Percentiles rank a stretch among this genome's conserved stretches.
Conservation (phyloP, 2,113 vertebrate species). For the Phainopepla nitens region DNA sequence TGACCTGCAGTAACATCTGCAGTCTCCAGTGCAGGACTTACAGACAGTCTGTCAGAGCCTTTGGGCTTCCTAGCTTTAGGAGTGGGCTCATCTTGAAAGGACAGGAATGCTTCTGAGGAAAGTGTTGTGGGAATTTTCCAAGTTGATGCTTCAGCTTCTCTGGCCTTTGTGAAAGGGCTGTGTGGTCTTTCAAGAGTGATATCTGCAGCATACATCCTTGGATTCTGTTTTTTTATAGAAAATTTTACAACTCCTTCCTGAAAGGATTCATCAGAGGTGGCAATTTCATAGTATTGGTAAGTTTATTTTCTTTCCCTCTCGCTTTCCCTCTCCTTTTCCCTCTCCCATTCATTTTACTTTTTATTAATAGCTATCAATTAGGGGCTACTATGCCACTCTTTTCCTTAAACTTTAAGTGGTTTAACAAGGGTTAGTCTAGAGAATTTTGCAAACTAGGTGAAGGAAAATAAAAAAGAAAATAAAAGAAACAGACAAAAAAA, state of each 20-base stretch:
- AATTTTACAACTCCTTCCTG: conserved; percentile 97
- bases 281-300: conserved; percentile 99
- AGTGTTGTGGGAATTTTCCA: background rate
- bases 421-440: background rate
- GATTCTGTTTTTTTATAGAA: conserved; percentile 78
- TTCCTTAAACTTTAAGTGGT: background rate
- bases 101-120: background rate
- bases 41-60: background rate
- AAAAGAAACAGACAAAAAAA: background rate
- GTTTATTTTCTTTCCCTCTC: background rate
- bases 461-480: background rate
- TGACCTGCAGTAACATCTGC: background rate
- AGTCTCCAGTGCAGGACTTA: background rate
- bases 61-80: background rate
- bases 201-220: background rate
- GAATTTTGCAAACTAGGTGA: background rate
- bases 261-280: conserved; percentile 95
- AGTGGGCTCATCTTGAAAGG: background rate
- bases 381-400: background rate
- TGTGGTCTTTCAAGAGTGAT: rapidly evolving
- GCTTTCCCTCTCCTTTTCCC: background rate
- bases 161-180: background rate
- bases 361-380: background rate
- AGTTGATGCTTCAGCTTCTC: background rate
- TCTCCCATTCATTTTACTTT: background rate